Conservation (phyloP, 1,140 invertebrate species). For the Drosophila repleta region DNA sequence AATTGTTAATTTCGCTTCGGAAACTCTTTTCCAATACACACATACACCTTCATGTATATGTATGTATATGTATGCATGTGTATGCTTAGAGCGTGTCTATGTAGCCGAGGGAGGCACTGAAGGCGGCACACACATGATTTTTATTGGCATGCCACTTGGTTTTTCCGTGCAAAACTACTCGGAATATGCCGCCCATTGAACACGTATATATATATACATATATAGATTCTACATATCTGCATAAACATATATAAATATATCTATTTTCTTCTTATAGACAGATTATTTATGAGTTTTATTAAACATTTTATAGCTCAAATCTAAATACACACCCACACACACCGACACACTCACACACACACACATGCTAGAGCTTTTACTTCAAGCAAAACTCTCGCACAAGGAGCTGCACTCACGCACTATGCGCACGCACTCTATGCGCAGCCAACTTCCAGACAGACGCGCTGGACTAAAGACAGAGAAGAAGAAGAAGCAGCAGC, state of each 20-base stretch:
- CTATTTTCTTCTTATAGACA: slow-evolving; percentile 19
- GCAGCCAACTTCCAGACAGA: slow-evolving; percentile 2
- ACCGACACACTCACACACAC: not conserved
- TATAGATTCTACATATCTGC: slow-evolving; percentile 8
- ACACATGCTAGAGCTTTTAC: not conserved
- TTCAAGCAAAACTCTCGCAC: not conserved
- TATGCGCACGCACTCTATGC: not conserved
- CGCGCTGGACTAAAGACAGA: not conserved
- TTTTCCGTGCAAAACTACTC: slow-evolving; percentile 53
- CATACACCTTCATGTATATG: slow-evolving; percentile 23
- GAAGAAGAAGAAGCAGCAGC: not conserved
- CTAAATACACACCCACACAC: not conserved
- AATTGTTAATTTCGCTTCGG: slow-evolving; percentile 79
- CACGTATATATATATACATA: not conserved
- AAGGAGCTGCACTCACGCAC: not conserved
- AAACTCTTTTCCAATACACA: slow-evolving; percentile 79
- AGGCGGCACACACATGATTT: slow-evolving; percentile 63
- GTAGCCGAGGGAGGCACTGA: not conserved
- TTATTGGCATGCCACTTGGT: slow-evolving; percentile 75
- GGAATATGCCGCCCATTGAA: slow-evolving; percentile 19
- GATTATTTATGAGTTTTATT: slow-evolving; percentile 41
- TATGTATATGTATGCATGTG: too few relatives aligned
- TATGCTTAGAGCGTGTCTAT: not conserved
- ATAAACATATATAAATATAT: slow-evolving; percentile 8
- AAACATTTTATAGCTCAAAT: slow-evolving; percentile 4